Percentiles rank a stretch among this genome's conserved stretches.
phyloP scores from a whole-genome alignment of 1,140 invertebrate species.

The Drosophila pallidifrons region DNA sequence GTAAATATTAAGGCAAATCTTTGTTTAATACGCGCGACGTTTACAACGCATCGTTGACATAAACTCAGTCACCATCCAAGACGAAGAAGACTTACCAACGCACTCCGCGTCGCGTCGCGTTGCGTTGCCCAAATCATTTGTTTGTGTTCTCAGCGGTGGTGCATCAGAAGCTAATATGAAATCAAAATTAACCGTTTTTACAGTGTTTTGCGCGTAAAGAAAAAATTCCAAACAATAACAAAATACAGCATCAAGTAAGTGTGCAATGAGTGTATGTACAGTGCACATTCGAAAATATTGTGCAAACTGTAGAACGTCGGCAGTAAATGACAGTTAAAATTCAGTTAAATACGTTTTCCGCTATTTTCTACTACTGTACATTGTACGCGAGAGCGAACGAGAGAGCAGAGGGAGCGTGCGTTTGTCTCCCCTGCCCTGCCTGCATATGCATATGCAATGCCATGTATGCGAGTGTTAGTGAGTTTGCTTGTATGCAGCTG shows the following conservation, averaged over 20 bases:
- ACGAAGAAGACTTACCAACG: slow-evolving; percentile 15
- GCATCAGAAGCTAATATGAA: slow-evolving; percentile 19
- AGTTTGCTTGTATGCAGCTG: slow-evolving; percentile 43
- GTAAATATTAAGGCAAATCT: slow-evolving; percentile 10
- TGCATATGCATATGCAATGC: slow-evolving; percentile 9
- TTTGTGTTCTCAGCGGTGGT: slow-evolving; percentile 24
- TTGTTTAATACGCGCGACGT: not conserved
- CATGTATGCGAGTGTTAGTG: not conserved
- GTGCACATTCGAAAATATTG: slow-evolving; percentile 9
- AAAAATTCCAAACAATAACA: slow-evolving; percentile 11
- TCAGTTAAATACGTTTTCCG: slow-evolving; percentile 33
- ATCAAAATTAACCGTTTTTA: slow-evolving; percentile 55
- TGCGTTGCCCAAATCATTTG: slow-evolving; percentile 19
- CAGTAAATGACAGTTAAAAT: slow-evolving; percentile 25
- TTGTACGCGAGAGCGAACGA: slow-evolving; percentile 17
- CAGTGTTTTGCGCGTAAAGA: slow-evolving; percentile 41
- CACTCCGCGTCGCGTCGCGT: slow-evolving; percentile 14
- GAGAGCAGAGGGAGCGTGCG: slow-evolving; percentile 23
- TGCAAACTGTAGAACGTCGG: slow-evolving; percentile 15
- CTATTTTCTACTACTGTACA: slow-evolving; percentile 48
- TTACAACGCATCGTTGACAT: slow-evolving; percentile 15
- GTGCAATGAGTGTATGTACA: not conserved
- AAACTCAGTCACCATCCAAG: not conserved
- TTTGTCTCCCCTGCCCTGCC: slow-evolving; percentile 14
- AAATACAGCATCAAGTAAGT: slow-evolving; percentile 24